A percentile compares a stretch with the other conserved stretches of the same genome.
These are phyloP conservation scores for human DNA, from an alignment of 2,113 vertebrate genomes.

Conservation along the genomic window GRCh38 chr9:31804501-31805000, in stretches of 20 bases:
- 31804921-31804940: too few species aligned
- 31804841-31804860: background rate
- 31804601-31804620: background rate
- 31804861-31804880: background rate
- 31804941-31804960: too few species aligned
- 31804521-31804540: background rate
- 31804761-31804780: background rate
- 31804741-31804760: background rate
- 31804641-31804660: background rate
- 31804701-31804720: background rate
- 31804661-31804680: background rate
- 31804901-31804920: too few species aligned
- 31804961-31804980: too few species aligned
- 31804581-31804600: background rate
- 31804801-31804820: background rate
- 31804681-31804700: too few species aligned
- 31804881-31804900: background rate
- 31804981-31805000: too few species aligned
- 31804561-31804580: background rate
- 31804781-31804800: background rate
- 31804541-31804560: background rate
- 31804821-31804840: background rate
- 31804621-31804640: background rate
- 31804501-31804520: background rate
- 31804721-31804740: background rate